Evolutionary conservation across 2,113 vertebrate genomes (phyloP).

Genomic region (Lophius piscatorius): DNA sequence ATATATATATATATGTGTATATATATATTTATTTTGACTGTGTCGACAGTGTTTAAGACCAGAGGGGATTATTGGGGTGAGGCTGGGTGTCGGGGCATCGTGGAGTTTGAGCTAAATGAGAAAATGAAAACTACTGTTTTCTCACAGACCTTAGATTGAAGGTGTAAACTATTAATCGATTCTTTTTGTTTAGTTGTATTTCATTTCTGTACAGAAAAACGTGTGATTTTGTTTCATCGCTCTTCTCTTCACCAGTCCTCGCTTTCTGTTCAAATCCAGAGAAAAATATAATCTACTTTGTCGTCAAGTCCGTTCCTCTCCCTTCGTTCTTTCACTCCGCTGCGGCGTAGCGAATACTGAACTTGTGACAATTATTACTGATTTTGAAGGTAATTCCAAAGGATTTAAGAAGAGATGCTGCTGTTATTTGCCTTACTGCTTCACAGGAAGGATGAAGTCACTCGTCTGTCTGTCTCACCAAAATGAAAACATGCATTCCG

Average conservation of each 20-base stretch:
- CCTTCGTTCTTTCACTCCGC: constrained; percentile 6
- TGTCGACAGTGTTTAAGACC: constrained; percentile 76
- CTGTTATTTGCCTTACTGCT: constrained; percentile 85
- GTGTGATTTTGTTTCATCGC: constrained; percentile 44
- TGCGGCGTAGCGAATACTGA: neutral
- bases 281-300: constrained; percentile 18
- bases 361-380: neutral
- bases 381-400: constrained; percentile 25
- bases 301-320: neutral
- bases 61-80: constrained; percentile 80
- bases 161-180: constrained; percentile 49
- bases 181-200: constrained; percentile 62
- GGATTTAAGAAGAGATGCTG: constrained; percentile 78
- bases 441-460: constrained; percentile 55
- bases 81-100: constrained; percentile 73
- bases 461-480: neutral
- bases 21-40: constrained; percentile 51
- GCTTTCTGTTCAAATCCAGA: constrained; percentile 30
- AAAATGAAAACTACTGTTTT: constrained; percentile 60
- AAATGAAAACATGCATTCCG: constrained; percentile 52
- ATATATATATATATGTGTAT: constrained; percentile 31
- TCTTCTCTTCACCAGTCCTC: neutral
- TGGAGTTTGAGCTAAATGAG: constrained; percentile 46
- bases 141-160: constrained; percentile 43
- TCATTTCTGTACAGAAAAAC: constrained; percentile 67